Conservation (phyloP, 2,797 vertebrate species). For the Pachyuromys duprasi region DNA sequence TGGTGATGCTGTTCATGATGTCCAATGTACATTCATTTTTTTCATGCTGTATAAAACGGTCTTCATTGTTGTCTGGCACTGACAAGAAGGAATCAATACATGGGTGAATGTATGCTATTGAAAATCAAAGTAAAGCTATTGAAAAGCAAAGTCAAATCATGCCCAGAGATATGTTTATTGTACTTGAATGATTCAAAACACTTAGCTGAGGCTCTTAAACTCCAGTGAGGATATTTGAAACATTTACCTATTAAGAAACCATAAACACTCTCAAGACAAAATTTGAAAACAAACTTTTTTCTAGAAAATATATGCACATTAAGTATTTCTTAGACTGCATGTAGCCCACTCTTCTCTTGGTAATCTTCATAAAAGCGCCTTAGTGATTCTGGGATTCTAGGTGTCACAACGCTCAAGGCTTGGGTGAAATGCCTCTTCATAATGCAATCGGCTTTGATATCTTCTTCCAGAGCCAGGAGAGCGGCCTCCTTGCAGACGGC, state of each 20-base stretch:
- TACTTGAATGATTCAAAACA: slow-evolving; percentile 37
- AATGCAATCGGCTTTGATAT: slow-evolving; percentile 90
- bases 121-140: slow-evolving; percentile 52
- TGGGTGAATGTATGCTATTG: background rate
- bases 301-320: background rate
- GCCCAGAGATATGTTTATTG: background rate
- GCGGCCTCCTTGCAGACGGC: slow-evolving; percentile 96
- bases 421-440: slow-evolving; percentile 90
- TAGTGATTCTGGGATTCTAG: slow-evolving; percentile 94
- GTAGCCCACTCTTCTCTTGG: slow-evolving; percentile 90
- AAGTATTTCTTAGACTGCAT: slow-evolving; percentile 86
- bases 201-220: background rate
- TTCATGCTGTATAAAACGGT: background rate
- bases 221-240: slow-evolving; percentile 59
- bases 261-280: slow-evolving; percentile 68
- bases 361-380: slow-evolving; percentile 93
- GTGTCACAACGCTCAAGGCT: slow-evolving; percentile 91
- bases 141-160: no score
- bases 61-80: background rate
- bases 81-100: background rate
- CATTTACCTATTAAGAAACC: slow-evolving; percentile 40
- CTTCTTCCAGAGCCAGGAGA: slow-evolving; percentile 93
- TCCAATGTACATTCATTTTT: background rate
- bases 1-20: background rate
- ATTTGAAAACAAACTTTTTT: slow-evolving; percentile 70